A percentile compares a stretch with the other conserved stretches of the same genome.
phyloP scores from a whole-genome alignment of 1,140 invertebrate genomes.

The Melipona quadrifasciata region DNA sequence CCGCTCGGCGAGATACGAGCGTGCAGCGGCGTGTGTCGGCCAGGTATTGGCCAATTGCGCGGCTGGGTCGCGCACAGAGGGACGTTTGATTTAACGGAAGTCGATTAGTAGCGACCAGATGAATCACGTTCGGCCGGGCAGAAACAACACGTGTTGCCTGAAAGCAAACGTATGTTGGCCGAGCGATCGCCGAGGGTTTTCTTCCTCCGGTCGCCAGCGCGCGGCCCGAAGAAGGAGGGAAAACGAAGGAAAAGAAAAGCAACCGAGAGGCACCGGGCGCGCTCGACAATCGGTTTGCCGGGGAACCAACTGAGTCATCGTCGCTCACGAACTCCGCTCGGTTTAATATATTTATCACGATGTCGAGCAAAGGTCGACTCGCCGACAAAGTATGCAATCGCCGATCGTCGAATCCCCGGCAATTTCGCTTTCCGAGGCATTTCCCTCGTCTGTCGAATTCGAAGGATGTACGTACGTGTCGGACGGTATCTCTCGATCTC shows the following conservation, averaged over 20 bases:
- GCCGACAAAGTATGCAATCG: constrained; percentile 46
- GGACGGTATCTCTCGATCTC: not conserved
- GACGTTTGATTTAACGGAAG: constrained; percentile 48
- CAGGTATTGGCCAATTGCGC: constrained; percentile 41
- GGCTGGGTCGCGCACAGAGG: constrained; percentile 25
- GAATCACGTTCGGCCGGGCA: constrained; percentile 44
- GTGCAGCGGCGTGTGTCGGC: not conserved
- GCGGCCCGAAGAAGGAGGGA: not conserved
- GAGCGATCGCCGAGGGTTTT: constrained; percentile 9
- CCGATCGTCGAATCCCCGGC: constrained; percentile 13
- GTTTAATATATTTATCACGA: constrained; percentile 53
- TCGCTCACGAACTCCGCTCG: constrained; percentile 46
- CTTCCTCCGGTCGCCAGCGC: not conserved
- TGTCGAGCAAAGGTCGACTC: constrained; percentile 41
- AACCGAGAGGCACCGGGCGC: not conserved
- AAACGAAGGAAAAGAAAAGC: not conserved
- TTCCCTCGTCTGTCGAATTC: not conserved
- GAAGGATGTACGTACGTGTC: not conserved
- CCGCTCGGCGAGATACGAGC: constrained; percentile 6
- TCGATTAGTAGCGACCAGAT: constrained; percentile 50
- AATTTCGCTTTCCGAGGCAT: constrained; percentile 3
- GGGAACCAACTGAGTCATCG: constrained; percentile 50
- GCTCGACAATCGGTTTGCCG: constrained; percentile 28
- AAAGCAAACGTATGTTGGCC: constrained; percentile 50
- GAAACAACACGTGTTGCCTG: constrained; percentile 52